Evolutionary conservation across 1,140 invertebrate genomes (phyloP).

Genomic region (Drosophila orosa): DNA sequence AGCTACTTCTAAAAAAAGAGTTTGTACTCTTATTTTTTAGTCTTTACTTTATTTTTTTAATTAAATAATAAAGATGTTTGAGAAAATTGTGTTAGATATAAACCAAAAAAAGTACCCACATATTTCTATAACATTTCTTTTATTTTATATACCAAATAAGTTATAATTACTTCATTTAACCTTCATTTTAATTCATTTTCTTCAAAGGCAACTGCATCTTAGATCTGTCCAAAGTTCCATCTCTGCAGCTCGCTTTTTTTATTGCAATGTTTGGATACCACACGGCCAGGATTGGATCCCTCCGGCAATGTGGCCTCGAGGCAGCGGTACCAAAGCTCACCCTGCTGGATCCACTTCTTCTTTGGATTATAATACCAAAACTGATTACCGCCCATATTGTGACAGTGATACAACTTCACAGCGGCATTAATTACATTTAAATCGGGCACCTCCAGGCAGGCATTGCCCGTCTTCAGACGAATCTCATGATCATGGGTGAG

Average conservation of each 20-base stretch:
- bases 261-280: background rate
- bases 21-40: background rate
- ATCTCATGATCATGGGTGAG: slow-evolving; percentile 90
- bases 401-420: slow-evolving; percentile 88
- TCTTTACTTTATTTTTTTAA: background rate
- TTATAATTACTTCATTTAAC: background rate
- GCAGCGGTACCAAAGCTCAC: slow-evolving; percentile 87
- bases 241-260: background rate
- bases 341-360: slow-evolving; percentile 89
- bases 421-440: slow-evolving; percentile 87
- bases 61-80: too few relatives aligned
- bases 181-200: background rate
- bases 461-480: slow-evolving; percentile 86
- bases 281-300: background rate
- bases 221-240: slow-evolving; percentile 4
- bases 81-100: too few relatives aligned
- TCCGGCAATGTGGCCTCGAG: slow-evolving; percentile 63
- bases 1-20: too few relatives aligned
- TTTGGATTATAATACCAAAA: slow-evolving; percentile 90
- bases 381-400: slow-evolving; percentile 91
- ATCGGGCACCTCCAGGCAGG: slow-evolving; percentile 91
- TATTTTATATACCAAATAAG: background rate
- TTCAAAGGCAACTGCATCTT: background rate
- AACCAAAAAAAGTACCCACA: background rate
- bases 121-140: background rate